Base-by-base conservation (phyloP, 37 sponge, comb jelly and placozoan genomes). In the Petrosia ficiformis region DNA sequence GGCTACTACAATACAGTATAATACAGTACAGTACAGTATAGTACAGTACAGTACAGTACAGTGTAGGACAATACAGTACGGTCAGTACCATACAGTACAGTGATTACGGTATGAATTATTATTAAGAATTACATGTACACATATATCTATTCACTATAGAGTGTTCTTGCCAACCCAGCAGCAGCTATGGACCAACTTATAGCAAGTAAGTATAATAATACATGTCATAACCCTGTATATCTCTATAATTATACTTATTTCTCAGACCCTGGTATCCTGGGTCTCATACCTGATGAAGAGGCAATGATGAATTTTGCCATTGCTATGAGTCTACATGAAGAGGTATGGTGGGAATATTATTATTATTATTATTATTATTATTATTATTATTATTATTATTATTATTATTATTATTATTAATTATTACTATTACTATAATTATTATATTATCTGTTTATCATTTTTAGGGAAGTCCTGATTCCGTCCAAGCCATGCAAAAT, bases 281-380 rank as follows among this genome's bases (percentile, higher is more conserved):
- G 71, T 4, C 21, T 82, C 5, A 29, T 78, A 0, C 75, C 78
- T 36, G 96, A 95, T 59, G 93, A 92, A 44, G 96, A 95, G 25
- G 79, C 96, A 65, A 87, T 92, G 84, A 92, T 95, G 93, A 87
- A 95, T 44, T 75, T 95, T 3, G 96, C 96, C 39, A 67, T 95
- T 43, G 79, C 84, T 2, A 77, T 95, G 65, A 95, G 96, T 52
- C 65, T 93, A 34, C 77, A 90, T 59, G 82, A 59, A 60, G 83
- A 75, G 52, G 73, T 72, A 6, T 33, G 35, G 68, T 54, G 30
- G 34, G 73, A 43, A 6, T 21, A 6, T 21, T 4, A 4, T 33
- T 21, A n/a, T 68, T 6, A 43, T n/a, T 21, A 16, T 34, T 19
- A 43, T 68, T 65, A 19, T 11, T 30, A 65, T 65, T 65, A 29